Base-by-base conservation (phyloP, 37 sponge, comb jelly and placozoan species). In the Theonella swinhoei region DNA sequence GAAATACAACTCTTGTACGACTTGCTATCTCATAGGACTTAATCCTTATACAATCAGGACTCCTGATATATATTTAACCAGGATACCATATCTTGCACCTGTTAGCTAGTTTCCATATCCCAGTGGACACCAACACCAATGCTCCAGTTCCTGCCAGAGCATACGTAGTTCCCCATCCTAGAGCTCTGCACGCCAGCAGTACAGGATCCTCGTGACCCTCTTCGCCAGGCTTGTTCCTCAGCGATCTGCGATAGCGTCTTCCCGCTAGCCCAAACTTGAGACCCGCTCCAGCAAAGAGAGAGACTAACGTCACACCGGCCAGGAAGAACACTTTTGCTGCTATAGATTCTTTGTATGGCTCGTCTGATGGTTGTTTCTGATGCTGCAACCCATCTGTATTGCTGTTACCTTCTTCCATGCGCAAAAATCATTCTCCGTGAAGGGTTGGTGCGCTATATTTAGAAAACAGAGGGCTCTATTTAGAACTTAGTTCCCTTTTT, bases 91-190 rank as follows among this genome's bases (percentile, higher is more conserved):
- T n/a, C n/a, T 69, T 80, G 5, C 62, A 67, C 4, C 42, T 68
- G 31, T 62, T 80, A 7, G 14, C 11, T 8, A 84, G 24, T 68
- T 75, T 81, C 63, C 74, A 64, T 20, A 42, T 42, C 33, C 40
- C 62, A 33, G 62, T 72, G 31, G 72, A 37, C 25, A 47, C 68
- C 42, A 83, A 20, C 26, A 39, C 76, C 2, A 91, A 4, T 0
- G 79, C 32, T 43, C 87, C 82, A 5, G 62, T 42, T 66, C 92
- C 92, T 1, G 25, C 11, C 14, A 91, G 60, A 3, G 92, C 66
- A 72, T 47, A 71, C 35, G 87, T 28, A 1, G 92, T 83, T 0
- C 88, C 92, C 88, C 83, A 91, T 23, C 42, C 84, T 17, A 91
- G 80, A 31, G 92, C 92, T 11, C 91, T 81, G 28, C 58, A 33